Conservation (phyloP, 2,888 invertebrate species). For the Parthenolecanium corni region DNA sequence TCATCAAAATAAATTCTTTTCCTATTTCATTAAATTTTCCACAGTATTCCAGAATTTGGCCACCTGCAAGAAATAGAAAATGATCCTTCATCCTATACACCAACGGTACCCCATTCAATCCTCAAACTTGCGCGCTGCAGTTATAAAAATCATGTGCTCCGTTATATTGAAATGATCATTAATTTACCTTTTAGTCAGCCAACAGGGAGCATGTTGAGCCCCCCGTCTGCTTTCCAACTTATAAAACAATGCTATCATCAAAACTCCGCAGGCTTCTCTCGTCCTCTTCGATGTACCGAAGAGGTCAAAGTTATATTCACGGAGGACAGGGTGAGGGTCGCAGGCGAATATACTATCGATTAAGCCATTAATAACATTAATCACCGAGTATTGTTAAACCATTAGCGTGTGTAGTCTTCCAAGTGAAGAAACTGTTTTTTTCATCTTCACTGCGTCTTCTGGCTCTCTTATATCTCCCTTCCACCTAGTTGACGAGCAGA, state of each 20-base stretch:
- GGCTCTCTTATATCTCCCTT: no score
- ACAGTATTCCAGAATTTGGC: no score
- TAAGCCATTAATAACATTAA: slow-evolving; percentile 23
- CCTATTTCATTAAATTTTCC: no score
- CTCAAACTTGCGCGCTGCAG: neutral
- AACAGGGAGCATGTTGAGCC: neutral
- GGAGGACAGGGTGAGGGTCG: neutral
- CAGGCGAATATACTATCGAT: slow-evolving; percentile 6
- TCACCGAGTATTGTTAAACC: slow-evolving; percentile 19
- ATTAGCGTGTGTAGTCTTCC: slow-evolving; percentile 3
- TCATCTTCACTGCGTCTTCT: neutral
- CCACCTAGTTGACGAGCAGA: no score
- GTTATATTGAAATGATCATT: slow-evolving; percentile 12
- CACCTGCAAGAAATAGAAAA: neutral
- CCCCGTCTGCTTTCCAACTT: neutral
- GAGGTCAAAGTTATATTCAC: slow-evolving; percentile 9
- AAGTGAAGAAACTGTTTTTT: no score
- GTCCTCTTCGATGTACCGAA: slow-evolving; percentile 2
- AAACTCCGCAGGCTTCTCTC: slow-evolving; percentile 10
- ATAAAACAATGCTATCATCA: slow-evolving; percentile 17
- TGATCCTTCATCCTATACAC: neutral
- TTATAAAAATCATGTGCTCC: neutral
- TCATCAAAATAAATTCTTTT: no score
- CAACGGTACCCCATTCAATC: neutral
- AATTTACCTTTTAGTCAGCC: slow-evolving; percentile 2